A percentile compares a stretch with the other conserved stretches of the same genome.
These are phyloP conservation scores for Notocelia uddmanniana DNA, from an alignment of 2,888 invertebrate species.

Conservation along the genomic window DNA sequence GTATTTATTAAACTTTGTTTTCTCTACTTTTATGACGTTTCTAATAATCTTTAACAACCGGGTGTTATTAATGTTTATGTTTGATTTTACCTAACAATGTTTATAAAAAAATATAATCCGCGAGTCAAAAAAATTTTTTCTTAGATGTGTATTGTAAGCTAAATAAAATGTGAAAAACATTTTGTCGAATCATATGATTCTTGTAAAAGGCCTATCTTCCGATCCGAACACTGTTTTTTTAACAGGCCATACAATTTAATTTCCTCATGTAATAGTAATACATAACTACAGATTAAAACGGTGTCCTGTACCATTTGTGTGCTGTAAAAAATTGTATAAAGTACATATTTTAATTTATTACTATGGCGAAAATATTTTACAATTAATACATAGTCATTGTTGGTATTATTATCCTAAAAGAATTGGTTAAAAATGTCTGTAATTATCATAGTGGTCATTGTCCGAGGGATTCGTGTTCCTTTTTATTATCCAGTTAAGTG, in stretches of 20 bases:
- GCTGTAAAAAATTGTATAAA: slow-evolving; percentile 31
- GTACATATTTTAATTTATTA: slow-evolving; percentile 2
- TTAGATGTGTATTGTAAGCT: slow-evolving; percentile 30
- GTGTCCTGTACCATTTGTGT: slow-evolving; percentile 33
- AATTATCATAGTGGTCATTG: slow-evolving; percentile 35
- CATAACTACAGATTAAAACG: slow-evolving; percentile 13
- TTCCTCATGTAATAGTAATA: slow-evolving; percentile 28
- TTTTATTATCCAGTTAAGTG: slow-evolving; percentile 33
- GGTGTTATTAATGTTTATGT: slow-evolving; percentile 15
- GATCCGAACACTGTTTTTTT: slow-evolving; percentile 30
- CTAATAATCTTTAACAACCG: slow-evolving; percentile 20
- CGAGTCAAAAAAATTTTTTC: slow-evolving; percentile 12
- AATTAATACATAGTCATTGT: slow-evolving; percentile 7
- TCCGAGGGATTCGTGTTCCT: slow-evolving; percentile 29
- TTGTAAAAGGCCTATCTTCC: slow-evolving; percentile 32
- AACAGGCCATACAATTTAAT: slow-evolving; percentile 12
- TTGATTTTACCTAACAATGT: slow-evolving; percentile 24
- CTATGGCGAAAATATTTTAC: slow-evolving; percentile 15
- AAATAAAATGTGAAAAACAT: slow-evolving; percentile 17
- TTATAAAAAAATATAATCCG: slow-evolving; percentile 20
- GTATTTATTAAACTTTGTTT: slow-evolving; percentile 36
- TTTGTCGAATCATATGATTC: slow-evolving; percentile 16
- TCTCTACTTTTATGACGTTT: slow-evolving; percentile 10
- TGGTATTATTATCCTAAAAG: slow-evolving; percentile 20
- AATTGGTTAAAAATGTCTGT: slow-evolving; percentile 34